Evolutionary conservation across 2,888 invertebrate species (phyloP).

Genomic region (Diachrysia chrysitis): DNA sequence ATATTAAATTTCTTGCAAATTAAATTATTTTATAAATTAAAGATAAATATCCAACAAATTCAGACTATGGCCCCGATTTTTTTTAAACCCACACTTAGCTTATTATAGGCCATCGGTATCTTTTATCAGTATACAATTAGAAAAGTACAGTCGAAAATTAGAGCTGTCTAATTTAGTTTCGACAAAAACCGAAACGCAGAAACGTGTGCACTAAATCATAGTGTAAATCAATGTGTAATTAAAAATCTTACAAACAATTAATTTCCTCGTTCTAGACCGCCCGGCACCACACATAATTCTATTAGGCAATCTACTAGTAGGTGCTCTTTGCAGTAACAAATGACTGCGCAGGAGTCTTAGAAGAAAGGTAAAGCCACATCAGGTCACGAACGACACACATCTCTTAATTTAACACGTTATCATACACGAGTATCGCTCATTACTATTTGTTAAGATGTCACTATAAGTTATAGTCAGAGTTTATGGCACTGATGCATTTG

Average conservation of each 20-base stretch:
- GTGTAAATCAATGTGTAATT: too few relatives aligned
- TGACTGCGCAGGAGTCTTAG: conserved; percentile 46
- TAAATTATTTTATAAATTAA: too few relatives aligned
- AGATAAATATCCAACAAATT: too few relatives aligned
- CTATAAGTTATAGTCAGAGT: conserved; percentile 42
- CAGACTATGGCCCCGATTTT: too few relatives aligned
- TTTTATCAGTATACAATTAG: too few relatives aligned
- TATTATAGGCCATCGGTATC: too few relatives aligned
- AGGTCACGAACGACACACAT: conserved; percentile 74
- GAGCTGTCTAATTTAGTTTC: too few relatives aligned
- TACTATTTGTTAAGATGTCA: conserved; percentile 78
- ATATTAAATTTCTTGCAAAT: too few relatives aligned
- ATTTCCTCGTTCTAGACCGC: neutral
- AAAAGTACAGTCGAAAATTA: too few relatives aligned
- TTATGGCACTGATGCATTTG: neutral
- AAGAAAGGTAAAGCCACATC: conserved; percentile 60
- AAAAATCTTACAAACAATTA: neutral
- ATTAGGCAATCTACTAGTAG: conserved; percentile 19
- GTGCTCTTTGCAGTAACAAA: conserved; percentile 55
- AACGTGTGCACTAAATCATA: too few relatives aligned
- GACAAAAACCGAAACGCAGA: too few relatives aligned
- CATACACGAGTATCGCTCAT: conserved; percentile 80
- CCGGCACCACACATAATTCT: neutral
- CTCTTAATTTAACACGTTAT: conserved; percentile 82
- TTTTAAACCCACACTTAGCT: too few relatives aligned